phyloP scores from a whole-genome alignment of 2,113 vertebrate species.

The Chaetorhynchus papuensis region DNA sequence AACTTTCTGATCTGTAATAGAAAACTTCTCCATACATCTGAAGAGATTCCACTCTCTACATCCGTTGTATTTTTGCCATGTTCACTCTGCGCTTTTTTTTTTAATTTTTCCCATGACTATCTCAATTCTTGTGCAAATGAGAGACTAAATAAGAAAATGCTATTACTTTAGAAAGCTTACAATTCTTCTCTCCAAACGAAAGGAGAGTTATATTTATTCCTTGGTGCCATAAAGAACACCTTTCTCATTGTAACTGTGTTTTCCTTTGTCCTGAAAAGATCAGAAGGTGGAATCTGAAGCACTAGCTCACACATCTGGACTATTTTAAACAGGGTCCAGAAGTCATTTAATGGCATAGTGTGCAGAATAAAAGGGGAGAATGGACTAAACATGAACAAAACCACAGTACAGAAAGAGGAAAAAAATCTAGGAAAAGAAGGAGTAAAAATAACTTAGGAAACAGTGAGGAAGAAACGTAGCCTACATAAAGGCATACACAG shows the following conservation, averaged over 20 bases:
- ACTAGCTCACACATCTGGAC: not conserved
- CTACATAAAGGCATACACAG: not conserved
- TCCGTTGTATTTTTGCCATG: not conserved
- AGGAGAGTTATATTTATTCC: not conserved
- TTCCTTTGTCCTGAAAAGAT: not conserved
- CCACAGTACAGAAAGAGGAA: accelerated
- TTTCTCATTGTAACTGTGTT: not conserved
- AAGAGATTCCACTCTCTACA: not conserved
- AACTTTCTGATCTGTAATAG: not conserved
- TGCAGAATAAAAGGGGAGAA: not conserved
- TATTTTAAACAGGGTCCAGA: not conserved
- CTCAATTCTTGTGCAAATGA: not conserved
- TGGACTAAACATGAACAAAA: not conserved
- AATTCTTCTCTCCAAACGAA: not conserved
- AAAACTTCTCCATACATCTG: not conserved
- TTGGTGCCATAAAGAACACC: not conserved
- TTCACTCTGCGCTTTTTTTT: not conserved
- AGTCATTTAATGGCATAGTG: not conserved
- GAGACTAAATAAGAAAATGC: not conserved
- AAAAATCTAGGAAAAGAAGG: not conserved
- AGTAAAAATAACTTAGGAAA: not conserved
- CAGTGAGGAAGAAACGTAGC: not conserved
- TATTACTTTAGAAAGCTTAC: not conserved
- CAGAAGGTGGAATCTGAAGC: not conserved
- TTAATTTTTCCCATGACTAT: not conserved